Base-by-base conservation (phyloP, 1,140 invertebrate species). In the Camponotus floridanus region DNA sequence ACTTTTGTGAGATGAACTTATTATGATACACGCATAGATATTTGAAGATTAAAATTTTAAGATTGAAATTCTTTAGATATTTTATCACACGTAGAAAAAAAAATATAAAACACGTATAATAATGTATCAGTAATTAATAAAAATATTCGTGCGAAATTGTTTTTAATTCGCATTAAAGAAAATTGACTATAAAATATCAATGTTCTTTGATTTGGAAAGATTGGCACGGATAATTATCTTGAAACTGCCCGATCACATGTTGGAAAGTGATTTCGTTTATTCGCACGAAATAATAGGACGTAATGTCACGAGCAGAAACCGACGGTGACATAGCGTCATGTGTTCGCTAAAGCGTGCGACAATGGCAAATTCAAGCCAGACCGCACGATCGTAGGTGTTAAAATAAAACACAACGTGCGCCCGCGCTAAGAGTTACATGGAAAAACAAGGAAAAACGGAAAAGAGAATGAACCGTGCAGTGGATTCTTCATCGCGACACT, bases 401-500 rank as follows among this genome's bases (percentile, higher is more conserved):
- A 73, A 81, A 81, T 81, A 81, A 36, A 81, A 81, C 73, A 81
- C 73, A 81, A 81, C 78, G 21, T 59, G 15, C 59, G 61, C 67
- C 73, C 55, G 67, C 51, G 39, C 18, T 55, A 13, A 51, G 61
- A 81, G 67, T 81, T 81, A 80, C 61, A 59, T 31, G 36, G 42
- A 45, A 61, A 61, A 18, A 33, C n/a, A 8, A 73, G 15, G 33
- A 31, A 26, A 9, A 74, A 42, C 15, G 36, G 21, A 45, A 31
- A 31, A 59, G n/a, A 3, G 79, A 73, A 71, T 39, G 65, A 73
- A 73, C 39, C 36, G 9, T 31, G 45, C 31, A 15, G 79, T 45
- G 67, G 67, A 81, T 81, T 81, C 79, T 81, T 81, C 65, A 81
- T 81, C 64, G 78, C 70, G 67, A 81, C 79, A 81, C 79, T 51